Base-by-base conservation (phyloP, 2,797 vertebrate genomes). In the Sorex maritimensis region DNA sequence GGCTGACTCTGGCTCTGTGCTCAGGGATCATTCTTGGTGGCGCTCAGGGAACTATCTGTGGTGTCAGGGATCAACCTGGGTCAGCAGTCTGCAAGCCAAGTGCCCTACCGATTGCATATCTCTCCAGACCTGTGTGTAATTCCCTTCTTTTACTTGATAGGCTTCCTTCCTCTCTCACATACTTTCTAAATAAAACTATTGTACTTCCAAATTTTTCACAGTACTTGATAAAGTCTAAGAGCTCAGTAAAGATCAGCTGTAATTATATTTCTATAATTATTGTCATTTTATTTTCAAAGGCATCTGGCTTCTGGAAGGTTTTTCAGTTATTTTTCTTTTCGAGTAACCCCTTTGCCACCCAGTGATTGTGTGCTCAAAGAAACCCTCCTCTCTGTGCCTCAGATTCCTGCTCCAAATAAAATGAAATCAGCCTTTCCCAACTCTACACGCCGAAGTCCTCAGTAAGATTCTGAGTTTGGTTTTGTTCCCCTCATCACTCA, bases 251-350 rank as follows among this genome's bases (percentile, higher is more conserved):
- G 55, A 26, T 41, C 38, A 68, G 0, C 7, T 68, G 17, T 71
- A 23, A 12, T 55, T 79, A 28, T 86, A 5, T 67, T 86, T 7
- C 17, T 26, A 30, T 69, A 41, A 34, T 77, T 78, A 34, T 88
- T 75, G 17, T 44, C 67, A 63, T 89, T 86, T 86, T 6, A 21
- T 79, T 88, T 67, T 30, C 46, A 74, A 88, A 34, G 61, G 1
- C 81, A 12, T 63, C 79, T 61, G 24, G 68, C 6, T 52, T 26
- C 26, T 5, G 61, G 44, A 15, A 79, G 8, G 6, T 68, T 93
- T 75, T 91, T 19, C 14, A 67, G 0, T 55, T 52, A 9, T 23
- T 79, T 78, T 30, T 28, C 61, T 91, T 68, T 68, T 71, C 2
- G 58, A 87, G 23, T 68, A 19, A 81, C 2, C 44, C 24, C 17